Evolutionary conservation across 2,888 invertebrate species (phyloP), one percentile per base, ranked within the genome.

Genomic region (Lacanobia wlatinum): DNA sequence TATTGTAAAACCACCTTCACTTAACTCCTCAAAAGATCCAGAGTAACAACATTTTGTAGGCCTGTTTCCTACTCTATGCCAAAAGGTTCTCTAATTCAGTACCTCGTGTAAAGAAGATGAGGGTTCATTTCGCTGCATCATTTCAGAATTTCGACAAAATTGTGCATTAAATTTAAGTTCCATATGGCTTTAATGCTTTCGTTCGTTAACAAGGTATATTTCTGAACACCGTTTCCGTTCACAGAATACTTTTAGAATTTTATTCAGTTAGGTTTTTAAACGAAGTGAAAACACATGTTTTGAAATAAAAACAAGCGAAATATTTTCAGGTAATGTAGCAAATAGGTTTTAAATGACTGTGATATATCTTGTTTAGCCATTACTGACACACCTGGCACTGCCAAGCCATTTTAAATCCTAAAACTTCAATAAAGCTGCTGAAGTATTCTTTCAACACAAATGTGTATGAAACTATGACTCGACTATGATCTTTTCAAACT

Each of bases 101-200:
- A 76, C 66, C 68, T 56, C 40, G 78, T 67, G 80, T 70, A 65
- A 70, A 81, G 78, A 70, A 81, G 78, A 80, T 77, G 84, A 86
- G 84, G 78, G 87, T 87, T 87, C 84, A 87, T 88, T 90, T 86
- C 71, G 64, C 79, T 86, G 80, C 85, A 84, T 83, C 84, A 88
- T 84, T 89, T 84, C 77, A 68, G 83, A 84, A 77, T 84, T 87
- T 85, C 80, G 79, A 88, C 83, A 86, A 83, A 90, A 89, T 84
- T 87, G 87, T 87, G 88, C 89, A 89, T 89, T 88, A 85, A 88
- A 88, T 88, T 87, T 83, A 77, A 85, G 85, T 81, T 83, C 84
- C 90, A 84, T 79, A 82, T 84, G 85, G 75, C 73, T 76, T 85
- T 87, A 86, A 87, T 86, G 84, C 80, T 83, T 87, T 83, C 65